Evolutionary conservation across 1,140 invertebrate genomes (phyloP).

Genomic region (Adoxophyes honmai): DNA sequence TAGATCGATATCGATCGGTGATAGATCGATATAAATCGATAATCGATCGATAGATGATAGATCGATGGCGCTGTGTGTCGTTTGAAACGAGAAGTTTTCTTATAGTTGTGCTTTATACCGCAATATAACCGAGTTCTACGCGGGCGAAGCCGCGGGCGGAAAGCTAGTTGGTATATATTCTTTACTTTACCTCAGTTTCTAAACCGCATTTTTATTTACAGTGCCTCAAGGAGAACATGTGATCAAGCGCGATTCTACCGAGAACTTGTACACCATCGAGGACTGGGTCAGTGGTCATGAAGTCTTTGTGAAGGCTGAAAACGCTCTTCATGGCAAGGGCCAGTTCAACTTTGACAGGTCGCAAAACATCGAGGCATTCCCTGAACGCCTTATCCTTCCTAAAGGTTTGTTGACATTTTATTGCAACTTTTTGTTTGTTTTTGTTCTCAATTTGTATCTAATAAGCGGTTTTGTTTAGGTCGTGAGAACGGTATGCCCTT

Average conservation of each 20-base stretch:
- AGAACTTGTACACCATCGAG: conserved; percentile 57
- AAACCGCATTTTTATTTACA: conserved; percentile 28
- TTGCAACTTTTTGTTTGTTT: background rate
- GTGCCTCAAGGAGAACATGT: conserved; percentile 66
- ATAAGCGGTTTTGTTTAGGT: conserved; percentile 34
- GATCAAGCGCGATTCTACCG: conserved; percentile 66
- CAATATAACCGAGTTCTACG: too few species aligned
- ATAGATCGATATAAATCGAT: too few species aligned
- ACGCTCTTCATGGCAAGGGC: conserved; percentile 54
- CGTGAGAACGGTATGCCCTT: conserved; percentile 79
- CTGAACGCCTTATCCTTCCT: conserved; percentile 81
- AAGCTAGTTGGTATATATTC: too few species aligned
- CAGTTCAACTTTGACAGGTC: conserved; percentile 41
- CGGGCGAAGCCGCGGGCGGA: too few species aligned
- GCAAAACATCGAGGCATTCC: conserved; percentile 76
- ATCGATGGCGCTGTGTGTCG: too few species aligned
- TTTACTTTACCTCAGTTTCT: too few species aligned
- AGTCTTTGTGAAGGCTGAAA: conserved; percentile 60
- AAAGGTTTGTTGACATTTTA: conserved; percentile 68
- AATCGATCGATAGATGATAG: too few species aligned
- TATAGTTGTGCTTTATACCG: too few species aligned
- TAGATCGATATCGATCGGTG: too few species aligned
- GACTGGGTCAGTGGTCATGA: conserved; percentile 62
- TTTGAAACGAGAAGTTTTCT: too few species aligned
- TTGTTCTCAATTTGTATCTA: too few species aligned